phyloP scores from a whole-genome alignment of 1,140 invertebrate genomes.

The Lepidotrigona ventralis region DNA sequence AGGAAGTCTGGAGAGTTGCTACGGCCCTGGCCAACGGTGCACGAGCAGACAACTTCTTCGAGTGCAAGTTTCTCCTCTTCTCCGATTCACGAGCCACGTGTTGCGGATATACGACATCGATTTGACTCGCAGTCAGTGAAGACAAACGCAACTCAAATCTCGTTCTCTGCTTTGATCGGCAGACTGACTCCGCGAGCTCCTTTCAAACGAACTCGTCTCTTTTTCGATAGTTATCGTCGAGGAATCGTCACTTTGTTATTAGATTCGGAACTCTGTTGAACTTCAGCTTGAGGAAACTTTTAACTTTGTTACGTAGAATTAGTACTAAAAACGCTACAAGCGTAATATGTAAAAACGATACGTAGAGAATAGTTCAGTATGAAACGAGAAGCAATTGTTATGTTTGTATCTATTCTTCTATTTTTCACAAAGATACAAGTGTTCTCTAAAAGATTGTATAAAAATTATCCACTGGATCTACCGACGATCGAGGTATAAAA shows the following conservation, averaged over 20 bases:
- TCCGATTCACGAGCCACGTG: slow-evolving; percentile 63
- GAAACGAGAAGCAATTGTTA: too few relatives aligned
- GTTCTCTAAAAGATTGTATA: too few relatives aligned
- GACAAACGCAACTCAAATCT: slow-evolving; percentile 61
- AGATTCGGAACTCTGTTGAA: not conserved
- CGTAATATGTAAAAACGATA: too few relatives aligned
- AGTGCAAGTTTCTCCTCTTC: slow-evolving; percentile 54
- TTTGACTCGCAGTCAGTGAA: slow-evolving; percentile 54
- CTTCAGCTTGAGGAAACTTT: not conserved
- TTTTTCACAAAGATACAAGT: too few relatives aligned
- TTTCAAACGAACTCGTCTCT: not conserved
- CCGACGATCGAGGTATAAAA: too few relatives aligned
- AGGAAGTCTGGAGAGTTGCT: slow-evolving; percentile 45
- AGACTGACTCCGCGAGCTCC: slow-evolving; percentile 6
- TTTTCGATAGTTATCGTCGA: slow-evolving; percentile 3
- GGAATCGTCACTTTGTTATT: not conserved
- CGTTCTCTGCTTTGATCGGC: slow-evolving; percentile 38
- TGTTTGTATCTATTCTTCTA: too few relatives aligned
- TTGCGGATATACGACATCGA: slow-evolving; percentile 62
- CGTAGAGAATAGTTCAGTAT: too few relatives aligned
- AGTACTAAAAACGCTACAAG: too few relatives aligned
- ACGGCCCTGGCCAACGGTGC: slow-evolving; percentile 43
- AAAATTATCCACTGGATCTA: too few relatives aligned
- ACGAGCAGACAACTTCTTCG: slow-evolving; percentile 52
- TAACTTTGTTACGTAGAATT: not conserved